Percentiles rank a stretch among this genome's conserved stretches.
phyloP scores from a whole-genome alignment of 2,797 vertebrate species.

The Myripristis murdjan region DNA sequence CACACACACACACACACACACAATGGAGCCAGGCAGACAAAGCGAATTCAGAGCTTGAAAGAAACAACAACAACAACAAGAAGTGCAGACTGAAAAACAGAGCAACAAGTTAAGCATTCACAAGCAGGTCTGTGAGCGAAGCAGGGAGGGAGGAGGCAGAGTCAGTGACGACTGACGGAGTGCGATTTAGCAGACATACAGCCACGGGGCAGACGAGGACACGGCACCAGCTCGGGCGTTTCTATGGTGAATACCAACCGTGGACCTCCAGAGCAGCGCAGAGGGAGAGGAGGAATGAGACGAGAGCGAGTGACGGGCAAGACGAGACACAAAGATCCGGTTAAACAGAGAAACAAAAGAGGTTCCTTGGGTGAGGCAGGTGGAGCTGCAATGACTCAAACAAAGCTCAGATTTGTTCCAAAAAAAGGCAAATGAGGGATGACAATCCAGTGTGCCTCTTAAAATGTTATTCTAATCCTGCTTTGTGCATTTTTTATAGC shows the following conservation, averaged over 20 bases:
- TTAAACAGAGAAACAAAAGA: not conserved
- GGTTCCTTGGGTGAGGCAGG: no score
- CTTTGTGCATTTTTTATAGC: no score
- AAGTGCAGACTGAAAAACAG: not conserved
- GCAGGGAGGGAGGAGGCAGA: not conserved
- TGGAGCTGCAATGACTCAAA: no score
- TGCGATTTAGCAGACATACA: constrained; percentile 19
- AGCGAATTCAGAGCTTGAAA: not conserved
- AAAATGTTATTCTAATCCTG: no score
- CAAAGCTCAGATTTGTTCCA: no score
- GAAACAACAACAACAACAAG: not conserved
- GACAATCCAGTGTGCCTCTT: no score
- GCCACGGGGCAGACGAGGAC: constrained; percentile 27
- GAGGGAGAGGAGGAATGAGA: not conserved
- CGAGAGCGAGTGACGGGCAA: not conserved
- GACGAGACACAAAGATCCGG: not conserved
- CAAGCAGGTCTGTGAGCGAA: not conserved
- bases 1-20: no score
- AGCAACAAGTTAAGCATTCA: not conserved
- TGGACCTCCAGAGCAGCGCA: not conserved
- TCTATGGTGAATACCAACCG: constrained; percentile 6
- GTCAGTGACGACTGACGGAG: constrained; percentile 14
- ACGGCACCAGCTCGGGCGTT: constrained; percentile 15
- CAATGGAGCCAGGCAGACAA: not conserved
- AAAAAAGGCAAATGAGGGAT: no score